A percentile compares a stretch with the other conserved stretches of the same genome.
Evolutionary conservation across 2,113 vertebrate genomes (phyloP).

Genomic region (Perccottus glenii): DNA sequence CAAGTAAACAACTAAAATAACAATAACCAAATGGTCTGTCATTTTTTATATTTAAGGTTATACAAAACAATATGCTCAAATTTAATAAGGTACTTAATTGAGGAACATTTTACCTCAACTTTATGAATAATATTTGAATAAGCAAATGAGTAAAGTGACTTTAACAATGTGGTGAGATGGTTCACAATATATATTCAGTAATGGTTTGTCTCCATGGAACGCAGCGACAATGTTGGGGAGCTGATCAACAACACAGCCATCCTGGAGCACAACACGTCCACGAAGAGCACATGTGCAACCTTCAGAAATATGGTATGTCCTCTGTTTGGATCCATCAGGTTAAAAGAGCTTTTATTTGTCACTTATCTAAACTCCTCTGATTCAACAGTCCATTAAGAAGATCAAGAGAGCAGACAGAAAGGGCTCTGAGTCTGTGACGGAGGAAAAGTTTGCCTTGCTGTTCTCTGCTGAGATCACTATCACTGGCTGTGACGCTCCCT

Average conservation of each 20-base stretch:
- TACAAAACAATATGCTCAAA: too few species aligned
- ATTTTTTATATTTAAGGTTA: too few species aligned
- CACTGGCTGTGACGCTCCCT: conserved; percentile 78
- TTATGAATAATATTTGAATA: too few species aligned
- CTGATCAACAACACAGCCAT: conserved; percentile 89
- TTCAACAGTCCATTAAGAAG: conserved; percentile 90
- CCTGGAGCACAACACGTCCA: conserved; percentile 87
- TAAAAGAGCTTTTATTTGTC: background rate
- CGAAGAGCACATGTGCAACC: conserved; percentile 86
- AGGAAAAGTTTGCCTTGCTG: conserved; percentile 94
- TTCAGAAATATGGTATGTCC: conserved; percentile 93
- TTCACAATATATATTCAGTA: background rate
- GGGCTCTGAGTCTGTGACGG: conserved; percentile 94
- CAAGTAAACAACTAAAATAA: too few species aligned
- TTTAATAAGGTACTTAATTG: too few species aligned
- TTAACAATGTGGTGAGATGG: too few species aligned
- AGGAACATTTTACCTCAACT: too few species aligned
- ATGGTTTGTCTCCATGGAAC: conserved; percentile 5
- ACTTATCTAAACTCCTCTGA: background rate
- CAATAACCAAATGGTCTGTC: too few species aligned
- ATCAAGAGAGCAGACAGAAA: conserved; percentile 96
- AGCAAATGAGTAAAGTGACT: too few species aligned
- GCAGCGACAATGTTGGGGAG: conserved; percentile 91
- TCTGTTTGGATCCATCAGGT: background rate
- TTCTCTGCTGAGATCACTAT: conserved; percentile 87